These are phyloP conservation scores for Scopus umbretta DNA, from an alignment of 2,113 vertebrate species.

Conservation along the genomic window DNA sequence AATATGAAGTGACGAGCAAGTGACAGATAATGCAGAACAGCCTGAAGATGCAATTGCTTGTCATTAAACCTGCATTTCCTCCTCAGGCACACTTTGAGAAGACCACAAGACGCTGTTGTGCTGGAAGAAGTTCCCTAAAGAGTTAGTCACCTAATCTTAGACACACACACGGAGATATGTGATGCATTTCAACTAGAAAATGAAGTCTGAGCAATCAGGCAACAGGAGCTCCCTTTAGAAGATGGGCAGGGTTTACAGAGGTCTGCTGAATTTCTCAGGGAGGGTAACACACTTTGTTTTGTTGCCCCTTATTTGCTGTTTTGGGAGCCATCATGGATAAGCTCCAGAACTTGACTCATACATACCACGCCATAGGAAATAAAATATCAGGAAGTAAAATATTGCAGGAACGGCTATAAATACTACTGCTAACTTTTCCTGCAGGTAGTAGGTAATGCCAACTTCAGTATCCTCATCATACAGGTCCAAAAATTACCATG, in stretches of 20 bases:
- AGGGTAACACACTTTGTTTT: not conserved
- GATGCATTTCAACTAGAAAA: not conserved
- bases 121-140: not conserved
- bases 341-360: not conserved
- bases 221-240: not conserved
- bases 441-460: not conserved
- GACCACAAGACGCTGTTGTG: not conserved
- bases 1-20: not conserved
- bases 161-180: not conserved
- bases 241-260: not conserved
- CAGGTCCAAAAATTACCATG: not conserved
- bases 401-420: not conserved
- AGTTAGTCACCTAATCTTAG: not conserved
- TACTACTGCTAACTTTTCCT: not conserved
- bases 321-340: not conserved
- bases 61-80: not conserved
- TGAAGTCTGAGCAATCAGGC: not conserved
- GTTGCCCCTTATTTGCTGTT: not conserved
- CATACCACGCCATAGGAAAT: accelerated
- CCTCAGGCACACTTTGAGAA: not conserved
- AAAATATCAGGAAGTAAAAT: not conserved
- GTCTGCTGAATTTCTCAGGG: not conserved
- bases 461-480: not conserved
- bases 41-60: not conserved
- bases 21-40: not conserved